A percentile compares a stretch with the other conserved stretches of the same genome.
Evolutionary conservation across 2,113 vertebrate genomes (phyloP).

Genomic region (Turnix velox): DNA sequence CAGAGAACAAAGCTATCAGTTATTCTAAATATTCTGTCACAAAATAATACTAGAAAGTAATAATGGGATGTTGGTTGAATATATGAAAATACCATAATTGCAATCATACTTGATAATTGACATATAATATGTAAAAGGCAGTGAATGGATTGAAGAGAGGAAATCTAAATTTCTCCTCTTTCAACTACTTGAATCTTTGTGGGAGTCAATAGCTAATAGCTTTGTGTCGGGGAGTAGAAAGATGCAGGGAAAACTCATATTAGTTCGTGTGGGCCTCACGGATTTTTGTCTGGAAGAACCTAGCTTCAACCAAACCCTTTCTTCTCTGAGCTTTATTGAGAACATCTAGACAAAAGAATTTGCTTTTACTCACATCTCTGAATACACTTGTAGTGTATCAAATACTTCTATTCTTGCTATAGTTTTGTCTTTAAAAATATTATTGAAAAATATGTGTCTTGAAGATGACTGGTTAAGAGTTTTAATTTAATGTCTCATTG

Average conservation of each 20-base stretch:
- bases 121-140: not conserved
- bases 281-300: not conserved
- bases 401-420: not conserved
- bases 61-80: not conserved
- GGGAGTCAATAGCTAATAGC: not conserved
- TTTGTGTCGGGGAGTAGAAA: no score
- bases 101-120: not conserved
- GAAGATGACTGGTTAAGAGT: not conserved
- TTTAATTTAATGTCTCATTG: not conserved
- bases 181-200: not conserved
- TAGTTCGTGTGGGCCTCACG: not conserved
- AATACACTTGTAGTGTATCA: not conserved
- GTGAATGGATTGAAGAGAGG: not conserved
- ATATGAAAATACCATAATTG: not conserved
- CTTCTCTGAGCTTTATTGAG: not conserved
- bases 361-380: not conserved
- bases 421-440: not conserved
- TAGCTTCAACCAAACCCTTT: not conserved
- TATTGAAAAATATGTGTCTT: not conserved
- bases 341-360: not conserved
- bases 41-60: constrained; percentile 9
- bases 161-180: not conserved
- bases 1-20: not conserved
- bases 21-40: not conserved
- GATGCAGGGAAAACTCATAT: accelerated